Evolutionary conservation across 2,797 vertebrate species (phyloP), one percentile per base, ranked within the genome.

Genomic region (Dendrocincla tyrannina): DNA sequence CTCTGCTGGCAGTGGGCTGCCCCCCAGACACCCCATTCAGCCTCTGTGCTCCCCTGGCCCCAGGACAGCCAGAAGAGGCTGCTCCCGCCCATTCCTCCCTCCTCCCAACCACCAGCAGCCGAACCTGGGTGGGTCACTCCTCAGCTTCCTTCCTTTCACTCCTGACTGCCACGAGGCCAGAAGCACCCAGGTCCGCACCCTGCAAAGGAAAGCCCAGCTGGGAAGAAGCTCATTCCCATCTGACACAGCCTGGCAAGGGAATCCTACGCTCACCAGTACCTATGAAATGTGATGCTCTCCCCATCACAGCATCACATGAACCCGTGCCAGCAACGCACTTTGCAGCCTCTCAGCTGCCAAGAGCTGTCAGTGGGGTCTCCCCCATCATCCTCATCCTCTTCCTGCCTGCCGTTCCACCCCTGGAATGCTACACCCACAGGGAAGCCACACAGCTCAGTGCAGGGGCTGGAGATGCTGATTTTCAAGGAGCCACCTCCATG

Each of bases 321-420:
- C 5, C 46, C 4, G 33, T 50, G 92, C 95, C 93, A 96, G 73
- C 8, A 79, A 70, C 0, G 13, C 90, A 83, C 88, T 95, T 58
- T 47, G 64, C 85, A 77, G 85, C 68, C 35, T 63, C 60, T 74
- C 2, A 2, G 47, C 68, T 85, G 79, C 79, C 82, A 80, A 50
- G 91, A 79, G 88, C 42, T 49, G 33, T 8, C 37, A 28, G 7
- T 28, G 72, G 63, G 50, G 60, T 93, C 23, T 83, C 39, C 59
- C 58, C 11, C 55, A 7, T 17, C 52, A n/a, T 24, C 50, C 33
- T 37, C 74, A 14, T 17, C 47, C 59, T 83, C 49, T 28, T 70
- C 7, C 49, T 58, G 41, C 73, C 20, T 13, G 2, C 37, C 27
- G 12, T 22, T 35, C 55, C 23, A 25, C 37, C 33, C 33, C 24